Evolutionary conservation across 2,113 vertebrate species (phyloP).

Genomic region (Danio rerio): GRCz12tu NC_133178.1:66403501-66404000

Average conservation of each 20-base stretch:
- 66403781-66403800: constrained; percentile 53
- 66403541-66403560: background rate
- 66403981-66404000: constrained; percentile 42
- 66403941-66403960: constrained; percentile 50
- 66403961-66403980: constrained; percentile 43
- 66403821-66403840: background rate
- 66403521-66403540: too few species aligned
- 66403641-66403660: constrained; percentile 93
- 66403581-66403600: background rate
- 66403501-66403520: too few species aligned
- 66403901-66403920: constrained; percentile 57
- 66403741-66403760: background rate
- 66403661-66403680: constrained; percentile 88
- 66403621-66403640: constrained; percentile 76
- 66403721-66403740: background rate
- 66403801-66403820: constrained; percentile 6
- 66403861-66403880: constrained; percentile 10
- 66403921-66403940: constrained; percentile 53
- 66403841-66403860: background rate
- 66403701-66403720: background rate
- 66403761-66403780: constrained; percentile 18
- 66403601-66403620: background rate
- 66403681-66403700: constrained; percentile 81
- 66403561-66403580: background rate
- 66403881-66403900: constrained; percentile 73